A percentile compares a stretch with the other conserved stretches of the same genome.
Conservation (phyloP, 2,797 vertebrate genomes). For the Acrossocheilus wenchowensis region DNA sequence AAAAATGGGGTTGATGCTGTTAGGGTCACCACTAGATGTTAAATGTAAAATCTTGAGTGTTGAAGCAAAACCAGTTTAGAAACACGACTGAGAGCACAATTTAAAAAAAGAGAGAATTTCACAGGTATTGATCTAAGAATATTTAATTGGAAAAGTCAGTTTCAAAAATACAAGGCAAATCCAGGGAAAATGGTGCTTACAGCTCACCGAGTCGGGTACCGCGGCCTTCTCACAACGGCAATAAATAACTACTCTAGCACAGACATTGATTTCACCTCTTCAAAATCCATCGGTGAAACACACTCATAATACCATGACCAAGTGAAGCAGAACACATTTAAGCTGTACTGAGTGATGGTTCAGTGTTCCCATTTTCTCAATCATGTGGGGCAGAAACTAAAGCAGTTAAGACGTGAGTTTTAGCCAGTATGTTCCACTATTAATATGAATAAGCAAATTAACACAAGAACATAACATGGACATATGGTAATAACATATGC, state of each 20-base stretch:
- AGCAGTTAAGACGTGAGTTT: conserved; percentile 30
- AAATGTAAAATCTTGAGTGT: background rate
- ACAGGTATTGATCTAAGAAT: conserved; percentile 64
- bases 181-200: conserved; percentile 71
- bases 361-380: conserved; percentile 16
- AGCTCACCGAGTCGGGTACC: conserved; percentile 63
- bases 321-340: conserved; percentile 35
- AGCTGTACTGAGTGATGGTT: conserved; percentile 12
- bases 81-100: background rate
- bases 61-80: background rate
- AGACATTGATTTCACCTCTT: conserved; percentile 36
- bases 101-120: background rate
- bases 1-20: background rate
- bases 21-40: background rate
- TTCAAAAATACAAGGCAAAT: conserved; percentile 72
- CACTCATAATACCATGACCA: conserved; percentile 30
- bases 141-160: conserved; percentile 77
- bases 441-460: conserved; percentile 19
- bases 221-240: conserved; percentile 30
- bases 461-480: conserved; percentile 18
- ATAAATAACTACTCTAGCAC: conserved; percentile 50
- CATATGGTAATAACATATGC: background rate
- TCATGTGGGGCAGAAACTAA: background rate
- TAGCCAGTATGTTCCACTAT: background rate
- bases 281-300: conserved; percentile 22